Evolutionary conservation across 1,140 invertebrate species (phyloP), one percentile per base, ranked within the genome.

Genomic region (Drosophila seguyi): DNA sequence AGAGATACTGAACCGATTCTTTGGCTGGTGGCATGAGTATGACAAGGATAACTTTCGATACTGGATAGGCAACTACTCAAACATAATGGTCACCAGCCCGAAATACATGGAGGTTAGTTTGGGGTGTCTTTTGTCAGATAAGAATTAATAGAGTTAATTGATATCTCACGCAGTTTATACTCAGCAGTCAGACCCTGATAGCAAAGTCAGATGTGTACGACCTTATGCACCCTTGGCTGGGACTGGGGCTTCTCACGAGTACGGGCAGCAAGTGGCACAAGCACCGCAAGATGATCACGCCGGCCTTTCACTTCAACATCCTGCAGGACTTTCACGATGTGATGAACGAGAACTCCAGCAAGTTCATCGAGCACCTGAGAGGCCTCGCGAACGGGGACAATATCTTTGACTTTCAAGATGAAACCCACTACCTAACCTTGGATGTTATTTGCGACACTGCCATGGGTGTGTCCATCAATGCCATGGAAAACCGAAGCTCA

Each of bases 281-380:
- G 50, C 91, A 90, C 48, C 77, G 91, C 18, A 92, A 92, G 56
- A 92, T 92, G 82, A 92, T 98, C 22, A 97, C 97, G 0, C 97
- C 97, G 4, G 95, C 97, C 5, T 98, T 98, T 85, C 97, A 98
- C 92, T 97, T 97, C 88, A 95, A 96, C 76, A 97, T 98, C 63
- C 92, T 97, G 22, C 95, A 97, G 62, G 94, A 96, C 66, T 97
- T 97, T 90, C 68, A 96, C 2, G 93, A 94, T 5, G 93, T 96
- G 8, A 97, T 98, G 92, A 95, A 96, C 75, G 93, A 94, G 44
- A 95, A 96, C 73, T 93, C 94, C 14, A 84, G 93, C 16, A 94
- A 95, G 44, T 93, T 98, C 38, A 92, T 97, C 4, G 77, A 93
- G 25, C 75, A 92, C 20, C 90, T 95, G 18, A 82, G 29, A 11